Base-by-base conservation (phyloP, 2,113 vertebrate genomes). In the Gopherus evgoodei region DNA sequence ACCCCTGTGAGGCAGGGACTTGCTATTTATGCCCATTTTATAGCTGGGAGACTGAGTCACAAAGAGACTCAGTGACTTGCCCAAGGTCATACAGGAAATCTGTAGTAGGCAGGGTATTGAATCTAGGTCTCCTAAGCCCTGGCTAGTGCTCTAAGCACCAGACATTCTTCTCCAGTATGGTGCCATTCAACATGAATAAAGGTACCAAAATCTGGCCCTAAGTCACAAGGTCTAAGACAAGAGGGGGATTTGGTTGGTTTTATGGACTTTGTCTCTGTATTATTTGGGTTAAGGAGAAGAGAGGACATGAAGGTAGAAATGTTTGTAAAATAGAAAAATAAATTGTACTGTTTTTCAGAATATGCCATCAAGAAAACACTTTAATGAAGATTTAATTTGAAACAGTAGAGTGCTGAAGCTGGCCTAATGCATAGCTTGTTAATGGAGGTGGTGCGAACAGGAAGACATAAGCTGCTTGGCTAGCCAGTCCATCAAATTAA, bases 401-500 rank as follows among this genome's bases (percentile, higher is more conserved):
- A 87, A 87, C 49, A 80, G 7, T 11, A 21, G 49, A 69, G 54
- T 84, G 84, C 42, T 81, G 52, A 53, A 84, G 5, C 76, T 56
- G 25, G 69, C 80, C 31, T 90, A 84, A 93, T 80, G 38, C 91
- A 59, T 24, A 57, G 19, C 69, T 83, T 7, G 4, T 81, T 59
- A 83, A 56, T 81, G 84, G 76, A 91, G 93, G 76, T n/a, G 50
- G 27, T 88, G 75, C 22, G 75, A 93, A 89, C 52, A 42, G 75
- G 87, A 56, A 90, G 79, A 38, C 57, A 42, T 79, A 56, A 11
- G 21, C 7, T 83, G 90, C 89, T 92, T 91, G 53, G 56, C 57
- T 97, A 59, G 57, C 50, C 85, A 8, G 69, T 96, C 76, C 72
- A 56, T 81, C 62, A 91, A 92, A 80, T 80, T 86, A 86, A 88